Evolutionary conservation across 2,797 vertebrate species (phyloP).

Genomic region (Coilia nasus): DNA sequence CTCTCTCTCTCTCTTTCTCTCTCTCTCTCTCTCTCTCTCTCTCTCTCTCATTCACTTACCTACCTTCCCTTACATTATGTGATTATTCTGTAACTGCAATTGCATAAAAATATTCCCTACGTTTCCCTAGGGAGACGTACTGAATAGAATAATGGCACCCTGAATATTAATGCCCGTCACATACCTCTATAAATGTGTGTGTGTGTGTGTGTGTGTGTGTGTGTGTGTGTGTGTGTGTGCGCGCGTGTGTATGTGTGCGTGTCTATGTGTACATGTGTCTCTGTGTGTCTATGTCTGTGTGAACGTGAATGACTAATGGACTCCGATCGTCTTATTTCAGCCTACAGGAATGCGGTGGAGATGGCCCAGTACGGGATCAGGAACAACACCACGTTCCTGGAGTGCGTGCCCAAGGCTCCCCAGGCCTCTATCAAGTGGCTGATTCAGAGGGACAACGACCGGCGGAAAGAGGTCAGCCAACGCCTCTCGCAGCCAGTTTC

Average conservation of each 20-base stretch:
- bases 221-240: not conserved
- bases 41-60: too few relatives aligned
- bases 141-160: too few relatives aligned
- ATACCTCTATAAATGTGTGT: too few relatives aligned
- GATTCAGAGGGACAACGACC: constrained; percentile 93
- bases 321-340: constrained; percentile 65
- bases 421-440: constrained; percentile 95
- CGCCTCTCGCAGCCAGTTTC: not conserved
- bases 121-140: too few relatives aligned
- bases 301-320: constrained; percentile 31
- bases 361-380: constrained; percentile 93
- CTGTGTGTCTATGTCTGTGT: constrained; percentile 49
- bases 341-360: constrained; percentile 94
- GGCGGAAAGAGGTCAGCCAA: constrained; percentile 92
- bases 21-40: too few relatives aligned
- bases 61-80: too few relatives aligned
- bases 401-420: constrained; percentile 92
- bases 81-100: too few relatives aligned
- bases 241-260: not conserved
- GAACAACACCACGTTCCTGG: constrained; percentile 97
- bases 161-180: too few relatives aligned
- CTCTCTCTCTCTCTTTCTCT: too few relatives aligned
- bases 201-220: not conserved
- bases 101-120: too few relatives aligned
- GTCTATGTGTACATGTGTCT: constrained; percentile 35